Evolutionary conservation across 2,113 vertebrate species (phyloP).

Genomic region (Zosterops lateralis): DNA sequence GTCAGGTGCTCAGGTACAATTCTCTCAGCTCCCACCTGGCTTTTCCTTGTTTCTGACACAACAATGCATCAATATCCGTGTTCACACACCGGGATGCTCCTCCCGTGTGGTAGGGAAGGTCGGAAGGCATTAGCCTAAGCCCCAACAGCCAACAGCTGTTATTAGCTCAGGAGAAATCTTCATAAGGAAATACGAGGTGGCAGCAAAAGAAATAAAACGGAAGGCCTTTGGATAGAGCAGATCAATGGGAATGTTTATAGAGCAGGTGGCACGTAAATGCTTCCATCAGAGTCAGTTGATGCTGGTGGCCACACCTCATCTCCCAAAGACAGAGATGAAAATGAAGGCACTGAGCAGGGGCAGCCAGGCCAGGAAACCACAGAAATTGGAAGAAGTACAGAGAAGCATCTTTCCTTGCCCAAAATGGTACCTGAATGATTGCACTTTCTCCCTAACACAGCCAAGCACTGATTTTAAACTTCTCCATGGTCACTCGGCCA

Average conservation of each 20-base stretch:
- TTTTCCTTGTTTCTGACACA: background rate
- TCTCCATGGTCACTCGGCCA: accelerated
- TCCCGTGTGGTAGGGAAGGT: accelerated
- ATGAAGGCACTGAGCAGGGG: background rate
- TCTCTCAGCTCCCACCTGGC: background rate
- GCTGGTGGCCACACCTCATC: background rate
- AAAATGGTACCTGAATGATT: accelerated
- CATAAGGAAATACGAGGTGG: background rate
- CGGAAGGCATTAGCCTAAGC: background rate
- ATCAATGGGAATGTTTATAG: constrained; percentile 4
- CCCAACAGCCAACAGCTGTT: background rate
- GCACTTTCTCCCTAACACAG: background rate
- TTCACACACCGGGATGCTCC: accelerated
- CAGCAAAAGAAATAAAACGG: background rate
- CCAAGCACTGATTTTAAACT: background rate
- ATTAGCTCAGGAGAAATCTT: background rate
- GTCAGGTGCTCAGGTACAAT: background rate
- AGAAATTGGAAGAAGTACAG: accelerated
- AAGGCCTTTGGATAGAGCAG: background rate
- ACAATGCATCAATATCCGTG: accelerated
- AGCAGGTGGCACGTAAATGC: background rate
- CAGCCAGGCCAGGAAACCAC: background rate
- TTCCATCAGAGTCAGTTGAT: background rate
- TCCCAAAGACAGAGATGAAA: background rate
- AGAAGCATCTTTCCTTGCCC: accelerated